Conservation (phyloP, 2,113 vertebrate genomes). For the Bos javanicus region DNA sequence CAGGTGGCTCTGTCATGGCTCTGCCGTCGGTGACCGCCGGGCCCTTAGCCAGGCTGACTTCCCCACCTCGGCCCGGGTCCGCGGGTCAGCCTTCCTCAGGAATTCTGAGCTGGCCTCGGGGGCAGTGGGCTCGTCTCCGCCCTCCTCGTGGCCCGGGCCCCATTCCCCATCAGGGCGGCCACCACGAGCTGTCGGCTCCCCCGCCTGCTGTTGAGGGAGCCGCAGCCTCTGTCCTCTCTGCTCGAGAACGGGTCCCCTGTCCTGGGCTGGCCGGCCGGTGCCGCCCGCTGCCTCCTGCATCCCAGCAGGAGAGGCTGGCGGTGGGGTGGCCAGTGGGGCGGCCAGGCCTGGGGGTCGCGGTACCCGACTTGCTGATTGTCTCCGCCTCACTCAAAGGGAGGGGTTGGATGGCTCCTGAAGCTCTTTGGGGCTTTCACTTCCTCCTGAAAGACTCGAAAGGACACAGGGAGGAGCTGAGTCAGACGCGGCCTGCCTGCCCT, state of each 20-base stretch:
- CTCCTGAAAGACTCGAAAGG: neutral
- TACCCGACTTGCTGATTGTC: fast-evolving
- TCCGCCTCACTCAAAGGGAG: fast-evolving
- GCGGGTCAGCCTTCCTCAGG: neutral
- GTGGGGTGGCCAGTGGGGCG: neutral
- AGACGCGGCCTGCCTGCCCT: neutral
- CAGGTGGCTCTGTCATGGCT: neutral
- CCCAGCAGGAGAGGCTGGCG: neutral
- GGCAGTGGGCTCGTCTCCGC: neutral
- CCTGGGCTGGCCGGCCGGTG: fast-evolving
- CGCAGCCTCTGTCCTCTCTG: fast-evolving
- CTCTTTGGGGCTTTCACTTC: neutral
- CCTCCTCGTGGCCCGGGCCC: neutral
- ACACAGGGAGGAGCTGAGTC: neutral
- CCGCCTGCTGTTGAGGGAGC: fast-evolving
- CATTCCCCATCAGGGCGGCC: fast-evolving
- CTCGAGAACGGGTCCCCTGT: neutral
- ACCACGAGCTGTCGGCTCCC: fast-evolving
- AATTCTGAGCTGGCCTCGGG: neutral
- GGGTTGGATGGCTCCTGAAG: fast-evolving
- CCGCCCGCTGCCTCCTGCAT: fast-evolving
- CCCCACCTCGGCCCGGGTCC: too few species aligned
- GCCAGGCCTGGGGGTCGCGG: neutral
- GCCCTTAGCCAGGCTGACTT: too few species aligned
- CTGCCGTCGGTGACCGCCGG: fast-evolving